phyloP scores from a whole-genome alignment of 2,797 vertebrate genomes.

The Gorsachius magnificus region DNA sequence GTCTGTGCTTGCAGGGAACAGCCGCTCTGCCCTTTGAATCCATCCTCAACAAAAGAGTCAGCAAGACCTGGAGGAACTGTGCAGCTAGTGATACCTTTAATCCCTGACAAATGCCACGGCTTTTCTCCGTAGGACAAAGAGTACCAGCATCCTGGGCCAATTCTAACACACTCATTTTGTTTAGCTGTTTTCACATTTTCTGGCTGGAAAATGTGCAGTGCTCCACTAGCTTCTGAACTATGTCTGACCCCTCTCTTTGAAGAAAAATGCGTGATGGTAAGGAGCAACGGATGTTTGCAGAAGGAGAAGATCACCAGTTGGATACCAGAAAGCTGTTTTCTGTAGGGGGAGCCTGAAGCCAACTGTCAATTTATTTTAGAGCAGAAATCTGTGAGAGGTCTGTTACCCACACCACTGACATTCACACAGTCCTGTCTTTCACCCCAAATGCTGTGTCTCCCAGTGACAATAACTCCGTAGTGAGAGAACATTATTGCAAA shows the following conservation, averaged over 20 bases:
- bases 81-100: background rate
- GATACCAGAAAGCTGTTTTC: background rate
- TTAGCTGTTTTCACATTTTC: background rate
- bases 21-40: background rate
- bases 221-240: background rate
- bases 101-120: background rate
- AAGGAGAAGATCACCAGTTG: background rate
- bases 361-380: background rate
- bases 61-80: background rate
- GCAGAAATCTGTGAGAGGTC: background rate
- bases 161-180: background rate
- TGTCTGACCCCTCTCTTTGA: background rate
- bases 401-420: background rate
- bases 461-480: background rate
- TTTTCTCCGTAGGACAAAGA: background rate
- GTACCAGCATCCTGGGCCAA: background rate
- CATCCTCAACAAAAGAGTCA: background rate
- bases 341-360: background rate
- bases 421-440: background rate
- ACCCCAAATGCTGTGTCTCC: background rate
- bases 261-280: background rate
- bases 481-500: background rate
- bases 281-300: background rate
- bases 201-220: background rate
- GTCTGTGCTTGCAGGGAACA: background rate